A percentile compares a stretch with the other conserved stretches of the same genome.
Conservation (phyloP, 2,797 vertebrate species). For the Micromesistius poutassou region DNA sequence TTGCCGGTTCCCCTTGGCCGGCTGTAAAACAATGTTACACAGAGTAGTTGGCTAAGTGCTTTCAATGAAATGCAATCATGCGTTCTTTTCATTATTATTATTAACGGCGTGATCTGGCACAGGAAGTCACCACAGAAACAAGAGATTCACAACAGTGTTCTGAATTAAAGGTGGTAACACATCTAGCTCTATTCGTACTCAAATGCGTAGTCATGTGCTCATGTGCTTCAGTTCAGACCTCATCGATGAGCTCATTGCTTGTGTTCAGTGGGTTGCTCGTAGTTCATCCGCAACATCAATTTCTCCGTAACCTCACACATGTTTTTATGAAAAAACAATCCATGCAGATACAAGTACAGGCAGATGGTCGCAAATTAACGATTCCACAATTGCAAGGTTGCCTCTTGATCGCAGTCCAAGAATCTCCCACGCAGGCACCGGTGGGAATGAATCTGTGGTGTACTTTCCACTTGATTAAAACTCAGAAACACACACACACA, state of each 20-base stretch:
- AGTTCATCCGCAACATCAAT: neutral
- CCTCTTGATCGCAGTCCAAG: conserved; percentile 56
- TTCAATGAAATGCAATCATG: neutral
- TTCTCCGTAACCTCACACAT: neutral
- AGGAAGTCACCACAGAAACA: too few relatives aligned
- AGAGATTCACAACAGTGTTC: neutral
- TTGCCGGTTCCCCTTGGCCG: too few relatives aligned
- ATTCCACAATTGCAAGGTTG: conserved; percentile 38
- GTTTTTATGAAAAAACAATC: neutral
- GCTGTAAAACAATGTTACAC: neutral
- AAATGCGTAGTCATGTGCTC: too few relatives aligned
- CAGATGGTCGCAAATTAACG: conserved; percentile 60
- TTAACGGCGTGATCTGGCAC: too few relatives aligned
- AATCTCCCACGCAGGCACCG: conserved; percentile 25
- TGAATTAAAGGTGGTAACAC: neutral
- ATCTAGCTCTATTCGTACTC: too few relatives aligned
- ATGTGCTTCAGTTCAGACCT: too few relatives aligned
- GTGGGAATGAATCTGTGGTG: conserved; percentile 50
- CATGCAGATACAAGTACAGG: conserved; percentile 22
- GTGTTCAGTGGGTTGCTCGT: neutral
- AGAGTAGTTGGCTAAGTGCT: neutral
- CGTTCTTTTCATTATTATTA: too few relatives aligned
- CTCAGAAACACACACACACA: conserved; percentile 33
- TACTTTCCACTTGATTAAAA: conserved; percentile 54
- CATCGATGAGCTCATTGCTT: neutral